A percentile compares a stretch with the other conserved stretches of the same genome.
Evolutionary conservation across 30 jellyfish, hydroid and myxozoan genomes (phyloP).

Genomic region (Pelagia noctiluca): DNA sequence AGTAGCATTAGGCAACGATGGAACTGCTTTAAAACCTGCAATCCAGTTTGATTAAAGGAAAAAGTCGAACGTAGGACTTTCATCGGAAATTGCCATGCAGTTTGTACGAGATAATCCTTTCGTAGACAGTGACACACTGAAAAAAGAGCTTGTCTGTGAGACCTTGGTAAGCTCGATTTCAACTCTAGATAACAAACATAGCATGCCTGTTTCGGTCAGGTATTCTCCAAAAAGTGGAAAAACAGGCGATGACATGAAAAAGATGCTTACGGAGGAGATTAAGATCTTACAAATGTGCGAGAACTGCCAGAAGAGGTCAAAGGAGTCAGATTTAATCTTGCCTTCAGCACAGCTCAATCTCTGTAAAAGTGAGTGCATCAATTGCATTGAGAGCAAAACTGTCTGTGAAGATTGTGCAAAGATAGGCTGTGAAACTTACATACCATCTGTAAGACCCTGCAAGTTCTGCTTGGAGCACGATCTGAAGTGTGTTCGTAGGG

Average conservation of each 20-base stretch:
- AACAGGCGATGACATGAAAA: slow-evolving; percentile 4
- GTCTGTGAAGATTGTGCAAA: background rate
- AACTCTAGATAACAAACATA: slow-evolving; percentile 1
- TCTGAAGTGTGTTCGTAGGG: background rate
- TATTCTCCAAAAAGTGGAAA: slow-evolving; percentile 1
- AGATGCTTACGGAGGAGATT: background rate
- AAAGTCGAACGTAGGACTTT: slow-evolving; percentile 17
- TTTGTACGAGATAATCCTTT: background rate
- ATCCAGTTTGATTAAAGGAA: slow-evolving; percentile 14
- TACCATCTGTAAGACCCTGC: background rate
- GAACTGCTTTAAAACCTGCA: slow-evolving; percentile 17
- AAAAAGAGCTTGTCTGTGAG: background rate
- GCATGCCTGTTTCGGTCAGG: slow-evolving; percentile 12
- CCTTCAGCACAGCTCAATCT: background rate
- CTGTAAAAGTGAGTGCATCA: background rate
- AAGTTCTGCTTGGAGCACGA: background rate
- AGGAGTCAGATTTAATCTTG: background rate
- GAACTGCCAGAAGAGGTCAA: background rate
- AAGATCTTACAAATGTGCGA: background rate
- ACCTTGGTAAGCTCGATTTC: background rate
- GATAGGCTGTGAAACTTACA: background rate
- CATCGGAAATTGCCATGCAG: background rate
- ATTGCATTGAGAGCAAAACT: background rate
- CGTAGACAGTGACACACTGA: background rate
- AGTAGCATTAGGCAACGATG: slow-evolving; percentile 11